phyloP scores from a whole-genome alignment of 2,888 invertebrate genomes.

The Itoplectis maculator region DNA sequence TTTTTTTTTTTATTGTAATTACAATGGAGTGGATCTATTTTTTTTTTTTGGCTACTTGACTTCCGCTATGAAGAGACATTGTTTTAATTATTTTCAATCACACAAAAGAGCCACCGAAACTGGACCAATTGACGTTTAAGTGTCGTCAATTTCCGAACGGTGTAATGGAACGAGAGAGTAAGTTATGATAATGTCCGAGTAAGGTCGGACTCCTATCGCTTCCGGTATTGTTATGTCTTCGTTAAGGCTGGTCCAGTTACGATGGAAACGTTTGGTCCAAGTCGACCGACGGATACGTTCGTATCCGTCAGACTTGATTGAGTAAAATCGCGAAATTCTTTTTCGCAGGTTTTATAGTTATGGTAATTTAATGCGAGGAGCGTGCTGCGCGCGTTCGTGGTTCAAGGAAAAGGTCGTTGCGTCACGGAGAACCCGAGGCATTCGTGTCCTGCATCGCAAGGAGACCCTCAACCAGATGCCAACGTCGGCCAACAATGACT shows the following conservation, averaged over 20 bases:
- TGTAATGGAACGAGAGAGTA: background rate
- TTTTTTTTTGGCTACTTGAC: too few species aligned
- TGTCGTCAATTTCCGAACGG: too few species aligned
- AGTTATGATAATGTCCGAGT: background rate
- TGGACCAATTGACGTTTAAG: too few species aligned
- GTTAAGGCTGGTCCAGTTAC: slow-evolving; percentile 25
- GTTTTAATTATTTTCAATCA: too few species aligned
- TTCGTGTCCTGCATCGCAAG: slow-evolving; percentile 40
- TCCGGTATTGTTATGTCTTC: slow-evolving; percentile 37
- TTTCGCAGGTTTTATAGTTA: background rate
- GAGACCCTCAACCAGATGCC: background rate
- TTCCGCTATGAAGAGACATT: too few species aligned
- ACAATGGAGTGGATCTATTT: too few species aligned
- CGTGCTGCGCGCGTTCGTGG: background rate
- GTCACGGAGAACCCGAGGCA: slow-evolving; percentile 14
- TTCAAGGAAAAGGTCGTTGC: slow-evolving; percentile 29
- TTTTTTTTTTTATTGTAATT: too few species aligned
- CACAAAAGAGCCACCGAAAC: too few species aligned
- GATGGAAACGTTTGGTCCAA: background rate
- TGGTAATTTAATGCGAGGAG: background rate
- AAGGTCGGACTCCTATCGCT: background rate
- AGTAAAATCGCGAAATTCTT: background rate
- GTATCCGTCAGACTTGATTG: too few species aligned
- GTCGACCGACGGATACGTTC: too few species aligned
- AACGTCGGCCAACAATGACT: background rate